These are phyloP conservation scores for fruit fly (Drosophila melanogaster) DNA, from an alignment of 1,140 invertebrate genomes.

Conservation along the genomic window Release_6_plus_ISO1_MT NT_033777.3:7857501-7858000, in stretches of 20 bases:
- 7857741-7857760: background rate
- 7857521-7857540: slow-evolving; percentile 42
- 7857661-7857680: slow-evolving; percentile 44
- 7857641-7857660: slow-evolving; percentile 42
- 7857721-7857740: slow-evolving; percentile 23
- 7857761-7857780: background rate
- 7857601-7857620: slow-evolving; percentile 64
- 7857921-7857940: too few species aligned
- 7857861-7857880: too few species aligned
- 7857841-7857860: too few species aligned
- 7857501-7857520: slow-evolving; percentile 51
- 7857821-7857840: too few species aligned
- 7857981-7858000: slow-evolving; percentile 3
- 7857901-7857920: too few species aligned
- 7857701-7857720: slow-evolving; percentile 24
- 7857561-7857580: slow-evolving; percentile 23
- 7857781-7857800: background rate
- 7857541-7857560: slow-evolving; percentile 40
- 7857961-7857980: background rate
- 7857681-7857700: slow-evolving; percentile 26
- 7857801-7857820: too few species aligned
- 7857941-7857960: too few species aligned
- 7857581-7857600: slow-evolving; percentile 62
- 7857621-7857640: slow-evolving; percentile 26
- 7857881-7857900: too few species aligned